Conservation (phyloP, 2,797 vertebrate species). For the Sciaenops ocellatus region DNA sequence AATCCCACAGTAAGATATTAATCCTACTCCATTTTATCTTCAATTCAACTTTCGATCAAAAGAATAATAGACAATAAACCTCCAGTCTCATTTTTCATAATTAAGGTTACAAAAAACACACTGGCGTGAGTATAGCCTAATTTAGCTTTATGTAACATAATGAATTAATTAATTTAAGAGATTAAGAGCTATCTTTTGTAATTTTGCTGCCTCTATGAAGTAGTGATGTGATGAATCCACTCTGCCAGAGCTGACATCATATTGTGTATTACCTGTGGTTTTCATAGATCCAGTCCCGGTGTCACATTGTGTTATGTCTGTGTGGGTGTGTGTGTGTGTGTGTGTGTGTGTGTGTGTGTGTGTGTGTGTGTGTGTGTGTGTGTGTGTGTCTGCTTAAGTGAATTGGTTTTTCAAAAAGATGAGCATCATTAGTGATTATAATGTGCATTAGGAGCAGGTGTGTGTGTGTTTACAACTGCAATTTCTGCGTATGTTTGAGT, state of each 20-base stretch:
- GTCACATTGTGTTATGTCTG: too few relatives aligned
- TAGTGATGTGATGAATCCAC: neutral
- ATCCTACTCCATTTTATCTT: slow-evolving; percentile 26
- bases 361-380: neutral
- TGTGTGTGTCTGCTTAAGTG: neutral
- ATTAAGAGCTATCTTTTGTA: neutral
- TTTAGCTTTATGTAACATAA: neutral
- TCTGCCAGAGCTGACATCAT: neutral
- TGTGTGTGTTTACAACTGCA: neutral
- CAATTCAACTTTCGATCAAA: slow-evolving; percentile 31
- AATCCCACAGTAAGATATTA: slow-evolving; percentile 40
- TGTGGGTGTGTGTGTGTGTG: neutral
- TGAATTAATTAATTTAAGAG: neutral
- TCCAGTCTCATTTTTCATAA: neutral
- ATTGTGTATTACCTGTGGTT: slow-evolving; percentile 15
- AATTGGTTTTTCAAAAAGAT: neutral
- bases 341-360: slow-evolving; percentile 5
- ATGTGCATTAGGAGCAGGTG: slow-evolving; percentile 14
- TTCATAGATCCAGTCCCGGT: neutral
- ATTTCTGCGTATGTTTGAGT: neutral
- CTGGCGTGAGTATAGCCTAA: neutral
- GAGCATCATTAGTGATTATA: slow-evolving; percentile 2
- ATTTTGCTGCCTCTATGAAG: neutral
- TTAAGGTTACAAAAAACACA: neutral
- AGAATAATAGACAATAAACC: neutral